Evolutionary conservation across 2,113 vertebrate species (phyloP), one percentile per base, ranked within the genome.

Genomic region (Cololabis saira): DNA sequence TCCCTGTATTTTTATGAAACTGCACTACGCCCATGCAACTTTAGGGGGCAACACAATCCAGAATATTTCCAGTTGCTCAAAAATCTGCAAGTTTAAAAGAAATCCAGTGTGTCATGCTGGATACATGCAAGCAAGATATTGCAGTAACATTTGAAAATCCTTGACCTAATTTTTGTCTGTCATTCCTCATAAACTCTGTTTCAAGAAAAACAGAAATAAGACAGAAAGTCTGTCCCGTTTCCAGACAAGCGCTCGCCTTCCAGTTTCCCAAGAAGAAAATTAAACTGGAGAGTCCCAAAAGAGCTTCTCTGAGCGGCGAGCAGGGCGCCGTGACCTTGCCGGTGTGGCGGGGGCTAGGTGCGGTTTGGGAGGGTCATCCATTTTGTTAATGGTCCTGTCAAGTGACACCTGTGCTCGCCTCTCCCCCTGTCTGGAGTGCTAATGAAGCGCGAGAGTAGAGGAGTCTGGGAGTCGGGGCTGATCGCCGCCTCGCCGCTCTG

Each of bases 331-430:
- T 92, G 84, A 92, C 90, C 91, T 93, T 92, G 90, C 87, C 78
- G 83, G 85, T 87, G 87, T 80, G 81, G 81, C 81, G 71, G 78
- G 81, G 83, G 67, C 87, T 85, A 81, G 69, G 84, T 71, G 78
- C 74, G 78, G 86, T 84, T 85, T 78, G 69, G 82, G 80, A 86
- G 86, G 87, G 92, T 92, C 90, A 92, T 92, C 90, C 81, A 91
- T 92, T 92, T 87, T 87, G 74, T 92, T 93, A 94, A 93, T 92
- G 92, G 91, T 88, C 82, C 90, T 93, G 92, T 93, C 93, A 93
- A 91, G 88, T 93, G 91, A 92, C 92, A 92, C 92, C 92, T 92
- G 92, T 91, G 90, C 91, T 91, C 74, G 84, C 85, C 91, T 90
- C 89, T 90, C 83, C 86, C 86, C 85, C 87, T 91, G 91, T 92